A percentile compares a stretch with the other conserved stretches of the same genome.
phyloP scores from a whole-genome alignment of 2,888 invertebrate genomes.

The Agrenia bidenticulata region DNA sequence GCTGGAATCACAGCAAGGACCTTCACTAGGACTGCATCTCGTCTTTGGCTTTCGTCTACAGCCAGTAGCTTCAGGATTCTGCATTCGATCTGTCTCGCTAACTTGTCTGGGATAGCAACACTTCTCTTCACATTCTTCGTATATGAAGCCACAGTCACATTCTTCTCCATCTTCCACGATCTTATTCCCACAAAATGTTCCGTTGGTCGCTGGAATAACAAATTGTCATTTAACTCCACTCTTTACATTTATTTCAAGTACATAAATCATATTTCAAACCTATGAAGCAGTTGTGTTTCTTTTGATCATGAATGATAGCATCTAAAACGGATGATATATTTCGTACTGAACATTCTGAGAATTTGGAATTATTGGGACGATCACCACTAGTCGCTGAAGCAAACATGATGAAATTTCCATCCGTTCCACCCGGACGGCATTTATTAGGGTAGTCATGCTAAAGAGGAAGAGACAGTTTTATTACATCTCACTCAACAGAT shows the following conservation, averaged over 20 bases:
- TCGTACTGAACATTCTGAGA: conserved; percentile 89
- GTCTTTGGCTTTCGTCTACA: conserved; percentile 76
- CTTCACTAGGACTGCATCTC: conserved; percentile 94
- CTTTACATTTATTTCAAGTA: not conserved
- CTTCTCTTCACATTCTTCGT: conserved; percentile 83
- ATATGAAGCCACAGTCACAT: conserved; percentile 95
- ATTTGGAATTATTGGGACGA: conserved; percentile 90
- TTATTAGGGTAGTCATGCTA: conserved; percentile 93
- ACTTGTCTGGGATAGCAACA: conserved; percentile 90
- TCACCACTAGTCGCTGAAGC: conserved; percentile 98
- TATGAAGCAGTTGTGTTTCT: conserved; percentile 91
- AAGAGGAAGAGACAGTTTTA: conserved; percentile 53
- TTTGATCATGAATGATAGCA: conserved; percentile 78
- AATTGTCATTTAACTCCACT: conserved; percentile 40
- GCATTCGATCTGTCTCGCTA: conserved; percentile 67
- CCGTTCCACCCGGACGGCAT: conserved; percentile 84
- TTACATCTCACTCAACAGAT: conserved; percentile 5
- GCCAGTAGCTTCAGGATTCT: conserved; percentile 72
- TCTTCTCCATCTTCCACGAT: conserved; percentile 97
- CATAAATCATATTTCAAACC: conserved; percentile 56
- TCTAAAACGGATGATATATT: conserved; percentile 94
- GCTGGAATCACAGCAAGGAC: conserved; percentile 86
- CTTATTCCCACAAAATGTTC: conserved; percentile 99
- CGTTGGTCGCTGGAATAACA: conserved; percentile 67
- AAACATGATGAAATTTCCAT: conserved; percentile 99